These are phyloP conservation scores for Chrysodeixis includens DNA, from an alignment of 2,888 invertebrate genomes.

Conservation along the genomic window DNA sequence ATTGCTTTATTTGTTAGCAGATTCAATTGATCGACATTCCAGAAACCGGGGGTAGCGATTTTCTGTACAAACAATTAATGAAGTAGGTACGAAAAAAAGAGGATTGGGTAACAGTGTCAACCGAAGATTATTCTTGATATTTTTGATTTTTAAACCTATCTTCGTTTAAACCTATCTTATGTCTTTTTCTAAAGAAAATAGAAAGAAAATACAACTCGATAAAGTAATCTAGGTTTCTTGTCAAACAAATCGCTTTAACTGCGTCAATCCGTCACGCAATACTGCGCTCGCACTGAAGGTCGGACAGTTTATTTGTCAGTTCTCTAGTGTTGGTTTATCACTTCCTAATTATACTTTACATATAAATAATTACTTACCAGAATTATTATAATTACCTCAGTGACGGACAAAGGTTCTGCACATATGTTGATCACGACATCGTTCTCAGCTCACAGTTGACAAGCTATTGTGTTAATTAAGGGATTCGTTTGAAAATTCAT, in stretches of 20 bases:
- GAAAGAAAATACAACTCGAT: neutral
- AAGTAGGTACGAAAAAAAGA: too few species aligned
- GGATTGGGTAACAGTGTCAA: too few species aligned
- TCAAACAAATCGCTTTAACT: neutral
- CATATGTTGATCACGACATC: neutral
- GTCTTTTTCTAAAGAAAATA: neutral
- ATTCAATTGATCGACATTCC: too few species aligned
- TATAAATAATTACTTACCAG: neutral
- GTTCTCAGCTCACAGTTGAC: too few species aligned
- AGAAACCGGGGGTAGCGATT: too few species aligned
- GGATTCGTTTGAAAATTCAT: neutral
- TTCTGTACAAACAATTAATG: too few species aligned
- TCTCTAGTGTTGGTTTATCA: neutral
- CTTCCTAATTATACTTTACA: neutral
- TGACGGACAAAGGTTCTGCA: neutral
- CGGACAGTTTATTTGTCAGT: neutral
- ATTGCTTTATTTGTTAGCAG: too few species aligned
- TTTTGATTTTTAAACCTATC: too few species aligned
- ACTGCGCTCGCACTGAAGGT: slow-evolving; percentile 1
- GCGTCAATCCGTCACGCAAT: neutral
- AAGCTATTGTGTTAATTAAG: neutral
- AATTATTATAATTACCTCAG: neutral
- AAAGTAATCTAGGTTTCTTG: neutral
- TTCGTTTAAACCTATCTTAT: too few species aligned
- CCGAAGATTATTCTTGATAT: too few species aligned